Evolutionary conservation across 1,140 invertebrate genomes (phyloP).

Genomic region (Micrasema longulum): DNA sequence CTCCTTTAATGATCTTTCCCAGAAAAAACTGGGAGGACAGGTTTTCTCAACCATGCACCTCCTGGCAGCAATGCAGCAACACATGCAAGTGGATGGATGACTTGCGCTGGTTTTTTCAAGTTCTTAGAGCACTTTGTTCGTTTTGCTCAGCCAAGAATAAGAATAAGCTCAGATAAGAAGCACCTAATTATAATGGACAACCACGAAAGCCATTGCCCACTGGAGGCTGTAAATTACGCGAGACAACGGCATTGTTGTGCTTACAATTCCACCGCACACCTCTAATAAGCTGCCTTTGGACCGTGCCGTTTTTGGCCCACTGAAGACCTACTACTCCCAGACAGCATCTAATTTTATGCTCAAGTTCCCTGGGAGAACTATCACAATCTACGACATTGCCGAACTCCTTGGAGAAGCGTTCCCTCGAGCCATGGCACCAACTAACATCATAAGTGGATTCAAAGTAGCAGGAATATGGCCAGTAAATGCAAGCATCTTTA

Average conservation of each 20-base stretch:
- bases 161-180: no score
- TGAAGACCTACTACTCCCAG: slow-evolving; percentile 30
- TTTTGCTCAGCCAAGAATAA: slow-evolving; percentile 24
- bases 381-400: slow-evolving; percentile 1
- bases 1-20: slow-evolving; percentile 60
- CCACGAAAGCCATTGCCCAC: slow-evolving; percentile 58
- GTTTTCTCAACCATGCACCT: slow-evolving; percentile 61
- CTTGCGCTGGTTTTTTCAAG: slow-evolving; percentile 59
- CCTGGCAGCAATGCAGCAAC: slow-evolving; percentile 61
- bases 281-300: slow-evolving; percentile 57
- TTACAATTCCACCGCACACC: slow-evolving; percentile 56
- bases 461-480: slow-evolving; percentile 61
- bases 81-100: slow-evolving; percentile 66
- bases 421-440: slow-evolving; percentile 57
- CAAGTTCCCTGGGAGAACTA: background rate
- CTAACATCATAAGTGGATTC: slow-evolving; percentile 63
- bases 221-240: slow-evolving; percentile 49
- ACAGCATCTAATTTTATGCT: background rate
- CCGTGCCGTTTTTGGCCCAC: slow-evolving; percentile 56
- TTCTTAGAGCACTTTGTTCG: slow-evolving; percentile 59
- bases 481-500: slow-evolving; percentile 60
- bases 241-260: slow-evolving; percentile 49
- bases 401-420: slow-evolving; percentile 45
- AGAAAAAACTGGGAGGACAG: slow-evolving; percentile 56
- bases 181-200: slow-evolving; percentile 62